Evolutionary conservation across 1,140 invertebrate species (phyloP).

Genomic region (Zaprionus vittiger): DNA sequence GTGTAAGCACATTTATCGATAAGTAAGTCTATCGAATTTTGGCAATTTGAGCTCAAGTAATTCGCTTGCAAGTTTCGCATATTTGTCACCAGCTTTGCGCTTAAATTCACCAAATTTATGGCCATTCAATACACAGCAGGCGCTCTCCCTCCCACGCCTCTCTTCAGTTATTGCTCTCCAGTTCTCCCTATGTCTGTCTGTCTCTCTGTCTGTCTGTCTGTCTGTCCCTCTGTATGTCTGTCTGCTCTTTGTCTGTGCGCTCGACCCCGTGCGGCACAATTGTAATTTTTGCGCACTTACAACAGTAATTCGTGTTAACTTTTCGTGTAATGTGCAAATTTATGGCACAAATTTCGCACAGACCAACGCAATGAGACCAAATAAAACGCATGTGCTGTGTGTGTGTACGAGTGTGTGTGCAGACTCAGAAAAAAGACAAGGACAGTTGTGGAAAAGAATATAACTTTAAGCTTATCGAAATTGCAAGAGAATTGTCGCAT

Average conservation of each 20-base stretch:
- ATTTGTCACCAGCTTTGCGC: constrained; percentile 44
- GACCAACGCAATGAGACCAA: constrained; percentile 23
- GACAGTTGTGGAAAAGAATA: background rate
- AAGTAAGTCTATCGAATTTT: constrained; percentile 10
- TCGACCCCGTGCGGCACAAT: constrained; percentile 26
- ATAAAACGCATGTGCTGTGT: background rate
- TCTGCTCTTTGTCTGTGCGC: constrained; percentile 11
- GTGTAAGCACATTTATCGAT: background rate
- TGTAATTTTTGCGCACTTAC: constrained; percentile 70
- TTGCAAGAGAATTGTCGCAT: constrained; percentile 1
- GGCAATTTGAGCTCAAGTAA: constrained; percentile 15
- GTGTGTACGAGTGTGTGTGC: background rate
- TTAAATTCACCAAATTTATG: constrained; percentile 59
- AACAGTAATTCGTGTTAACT: constrained; percentile 66
- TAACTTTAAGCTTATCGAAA: constrained; percentile 10
- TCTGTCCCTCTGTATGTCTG: background rate
- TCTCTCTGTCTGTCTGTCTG: background rate
- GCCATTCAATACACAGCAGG: constrained; percentile 44
- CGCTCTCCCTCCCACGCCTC: background rate
- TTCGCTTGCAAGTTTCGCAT: constrained; percentile 34
- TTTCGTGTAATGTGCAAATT: constrained; percentile 68
- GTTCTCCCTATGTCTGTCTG: background rate
- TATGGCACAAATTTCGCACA: constrained; percentile 56
- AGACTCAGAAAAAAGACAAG: background rate
- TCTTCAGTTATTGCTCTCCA: background rate